These are phyloP conservation scores for Halcyon senegalensis DNA, from an alignment of 2,113 vertebrate species.

Conservation along the genomic window DNA sequence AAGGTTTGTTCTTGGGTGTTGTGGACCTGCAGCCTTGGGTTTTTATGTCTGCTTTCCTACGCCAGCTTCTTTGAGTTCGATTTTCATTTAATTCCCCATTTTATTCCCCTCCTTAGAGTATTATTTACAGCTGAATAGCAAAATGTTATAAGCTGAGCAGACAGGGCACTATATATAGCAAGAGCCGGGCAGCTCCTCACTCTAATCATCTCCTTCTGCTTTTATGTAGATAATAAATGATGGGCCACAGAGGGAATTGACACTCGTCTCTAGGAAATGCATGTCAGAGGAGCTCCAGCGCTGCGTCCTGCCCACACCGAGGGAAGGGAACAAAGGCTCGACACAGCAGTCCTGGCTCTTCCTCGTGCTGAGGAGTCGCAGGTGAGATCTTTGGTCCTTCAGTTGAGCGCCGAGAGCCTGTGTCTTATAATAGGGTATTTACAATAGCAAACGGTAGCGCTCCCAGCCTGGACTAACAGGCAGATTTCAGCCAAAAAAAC, in stretches of 20 bases:
- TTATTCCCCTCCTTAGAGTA: background rate
- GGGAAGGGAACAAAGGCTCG: background rate
- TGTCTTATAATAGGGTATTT: background rate
- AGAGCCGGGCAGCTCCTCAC: background rate
- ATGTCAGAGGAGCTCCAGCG: background rate
- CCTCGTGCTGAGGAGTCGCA: background rate
- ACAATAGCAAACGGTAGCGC: background rate
- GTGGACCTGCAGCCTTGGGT: background rate
- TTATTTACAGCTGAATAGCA: slow-evolving; percentile 30
- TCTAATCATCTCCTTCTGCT: slow-evolving; percentile 25
- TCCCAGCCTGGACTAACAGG: background rate
- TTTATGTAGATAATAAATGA: slow-evolving; percentile 40
- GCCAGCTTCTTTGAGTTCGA: background rate
- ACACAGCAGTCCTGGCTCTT: background rate
- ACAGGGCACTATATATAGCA: slow-evolving; percentile 12
- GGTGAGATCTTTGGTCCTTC: background rate
- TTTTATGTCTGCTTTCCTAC: background rate
- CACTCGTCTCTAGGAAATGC: slow-evolving; percentile 5
- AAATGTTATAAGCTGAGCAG: slow-evolving; percentile 3
- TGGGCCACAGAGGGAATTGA: slow-evolving; percentile 12
- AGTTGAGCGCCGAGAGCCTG: background rate
- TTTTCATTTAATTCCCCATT: slow-evolving; percentile 7
- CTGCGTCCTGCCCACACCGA: slow-evolving; percentile 11
- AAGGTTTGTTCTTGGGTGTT: background rate
- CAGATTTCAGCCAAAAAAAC: background rate